phyloP scores from a whole-genome alignment of 2,797 vertebrate genomes.

The Sebastes aleutianus region DNA sequence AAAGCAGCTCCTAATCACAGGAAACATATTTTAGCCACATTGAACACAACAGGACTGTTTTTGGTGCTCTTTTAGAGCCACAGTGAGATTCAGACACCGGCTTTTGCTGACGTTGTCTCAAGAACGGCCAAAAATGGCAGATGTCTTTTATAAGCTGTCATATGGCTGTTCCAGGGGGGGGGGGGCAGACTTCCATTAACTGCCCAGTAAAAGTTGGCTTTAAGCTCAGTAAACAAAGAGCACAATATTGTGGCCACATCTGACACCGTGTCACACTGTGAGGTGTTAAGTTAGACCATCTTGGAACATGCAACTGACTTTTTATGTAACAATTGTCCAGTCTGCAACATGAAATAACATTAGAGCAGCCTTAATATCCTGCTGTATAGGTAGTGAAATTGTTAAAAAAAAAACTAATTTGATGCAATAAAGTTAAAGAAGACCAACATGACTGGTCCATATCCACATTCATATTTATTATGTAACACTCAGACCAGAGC shows the following conservation, averaged over 20 bases:
- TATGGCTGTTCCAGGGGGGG: constrained; percentile 14
- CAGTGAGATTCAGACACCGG: background rate
- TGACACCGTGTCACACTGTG: constrained; percentile 1
- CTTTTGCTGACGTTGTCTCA: background rate
- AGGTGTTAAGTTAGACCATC: background rate
- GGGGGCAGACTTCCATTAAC: constrained; percentile 50
- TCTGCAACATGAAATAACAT: background rate
- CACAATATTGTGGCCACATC: background rate
- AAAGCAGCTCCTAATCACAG: background rate
- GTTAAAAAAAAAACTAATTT: background rate
- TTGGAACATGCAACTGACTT: background rate
- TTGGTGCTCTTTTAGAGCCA: too few relatives aligned
- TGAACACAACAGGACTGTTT: background rate
- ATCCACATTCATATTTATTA: background rate
- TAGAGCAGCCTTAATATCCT: background rate
- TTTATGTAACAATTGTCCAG: background rate
- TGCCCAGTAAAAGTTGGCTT: constrained; percentile 46
- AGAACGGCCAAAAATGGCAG: constrained; percentile 37
- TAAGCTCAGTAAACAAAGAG: constrained; percentile 35
- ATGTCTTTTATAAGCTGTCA: constrained; percentile 53
- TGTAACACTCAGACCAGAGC: background rate
- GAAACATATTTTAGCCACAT: background rate
- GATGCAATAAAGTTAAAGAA: background rate
- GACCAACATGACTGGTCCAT: background rate
- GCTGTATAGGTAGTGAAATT: background rate